These are phyloP conservation scores for Urocyon cinereoargenteus DNA, from an alignment of 2,797 vertebrate species.

Conservation along the genomic window DNA sequence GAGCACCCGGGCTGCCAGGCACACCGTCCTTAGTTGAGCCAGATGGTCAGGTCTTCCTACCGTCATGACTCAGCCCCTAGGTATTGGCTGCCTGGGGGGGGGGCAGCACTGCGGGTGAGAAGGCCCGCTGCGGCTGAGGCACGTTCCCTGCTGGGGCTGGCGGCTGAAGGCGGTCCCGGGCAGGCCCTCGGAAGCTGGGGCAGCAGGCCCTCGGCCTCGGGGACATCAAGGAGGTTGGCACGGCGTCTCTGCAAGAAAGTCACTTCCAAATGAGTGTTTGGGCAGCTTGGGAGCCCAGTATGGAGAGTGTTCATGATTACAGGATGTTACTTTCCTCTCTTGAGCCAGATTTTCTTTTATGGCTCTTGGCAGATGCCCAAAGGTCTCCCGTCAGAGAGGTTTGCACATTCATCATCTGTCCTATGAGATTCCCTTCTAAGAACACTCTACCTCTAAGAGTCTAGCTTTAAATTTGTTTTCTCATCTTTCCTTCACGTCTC, in stretches of 20 bases:
- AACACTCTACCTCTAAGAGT: not conserved
- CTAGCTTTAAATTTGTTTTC: not conserved
- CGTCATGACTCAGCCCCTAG: not conserved
- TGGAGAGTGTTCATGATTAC: not conserved
- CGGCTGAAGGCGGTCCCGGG: not conserved
- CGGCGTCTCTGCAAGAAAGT: no score
- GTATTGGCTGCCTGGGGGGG: not conserved
- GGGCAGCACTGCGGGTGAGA: not conserved
- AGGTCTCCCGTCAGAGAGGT: not conserved
- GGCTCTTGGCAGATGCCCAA: conserved; percentile 50
- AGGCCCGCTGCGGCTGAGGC: not conserved
- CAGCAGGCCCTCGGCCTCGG: not conserved
- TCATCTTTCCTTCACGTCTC: not conserved
- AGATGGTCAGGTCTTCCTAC: not conserved
- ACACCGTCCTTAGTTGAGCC: not conserved
- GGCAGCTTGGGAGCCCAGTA: not conserved
- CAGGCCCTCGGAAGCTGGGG: not conserved
- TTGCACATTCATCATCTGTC: conserved; percentile 7
- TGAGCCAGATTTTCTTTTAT: conserved; percentile 55
- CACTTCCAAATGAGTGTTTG: not conserved
- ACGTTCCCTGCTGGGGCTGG: not conserved
- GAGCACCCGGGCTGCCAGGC: not conserved
- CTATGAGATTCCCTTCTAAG: not conserved
- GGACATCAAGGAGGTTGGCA: not conserved
- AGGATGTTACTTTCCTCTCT: conserved; percentile 48